phyloP scores from a whole-genome alignment of 1,140 invertebrate genomes.

The Drosophila repleta region DNA sequence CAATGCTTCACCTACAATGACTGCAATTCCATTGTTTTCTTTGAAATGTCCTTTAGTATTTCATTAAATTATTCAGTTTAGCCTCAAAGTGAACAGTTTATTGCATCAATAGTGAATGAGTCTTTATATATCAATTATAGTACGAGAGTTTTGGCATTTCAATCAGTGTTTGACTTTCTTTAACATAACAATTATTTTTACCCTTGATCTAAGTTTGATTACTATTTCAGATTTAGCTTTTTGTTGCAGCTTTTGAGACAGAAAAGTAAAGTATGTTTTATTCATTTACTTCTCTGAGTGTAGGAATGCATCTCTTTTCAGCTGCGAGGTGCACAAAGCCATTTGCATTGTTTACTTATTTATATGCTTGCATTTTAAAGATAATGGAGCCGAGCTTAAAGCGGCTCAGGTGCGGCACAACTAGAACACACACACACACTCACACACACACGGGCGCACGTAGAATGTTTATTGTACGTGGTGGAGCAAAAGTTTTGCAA shows the following conservation, averaged over 20 bases:
- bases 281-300: constrained; percentile 19
- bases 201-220: too few relatives aligned
- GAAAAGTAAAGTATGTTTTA: too few relatives aligned
- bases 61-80: neutral
- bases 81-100: neutral
- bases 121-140: too few relatives aligned
- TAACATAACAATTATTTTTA: too few relatives aligned
- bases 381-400: constrained; percentile 15
- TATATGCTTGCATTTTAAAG: constrained; percentile 24
- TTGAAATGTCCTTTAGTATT: too few relatives aligned
- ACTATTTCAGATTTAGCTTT: too few relatives aligned
- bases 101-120: too few relatives aligned
- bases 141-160: too few relatives aligned
- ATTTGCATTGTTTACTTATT: constrained; percentile 56
- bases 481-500: constrained; percentile 39
- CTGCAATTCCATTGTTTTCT: neutral
- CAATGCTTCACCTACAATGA: constrained; percentile 50
- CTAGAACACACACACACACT: constrained; percentile 3
- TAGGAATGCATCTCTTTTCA: constrained; percentile 10
- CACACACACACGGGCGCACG: constrained; percentile 1
- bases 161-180: too few relatives aligned
- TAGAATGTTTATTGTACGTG: constrained; percentile 31
- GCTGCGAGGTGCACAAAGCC: neutral
- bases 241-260: too few relatives aligned
- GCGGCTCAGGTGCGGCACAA: constrained; percentile 42